Percentiles rank a stretch among this genome's conserved stretches.
Evolutionary conservation across 1,140 invertebrate species (phyloP).

Genomic region (Theocolax elegans): DNA sequence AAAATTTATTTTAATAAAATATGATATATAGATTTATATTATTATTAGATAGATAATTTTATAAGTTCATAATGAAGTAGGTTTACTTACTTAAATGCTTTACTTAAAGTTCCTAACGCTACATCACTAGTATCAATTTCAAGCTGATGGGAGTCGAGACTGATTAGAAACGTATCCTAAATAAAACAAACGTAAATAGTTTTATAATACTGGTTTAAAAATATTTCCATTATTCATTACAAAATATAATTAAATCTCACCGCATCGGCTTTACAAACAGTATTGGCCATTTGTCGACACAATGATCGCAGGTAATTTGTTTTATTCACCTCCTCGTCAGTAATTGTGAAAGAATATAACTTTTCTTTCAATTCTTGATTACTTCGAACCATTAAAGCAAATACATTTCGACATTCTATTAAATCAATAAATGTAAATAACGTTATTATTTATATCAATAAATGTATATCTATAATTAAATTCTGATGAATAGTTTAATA

Average conservation of each 20-base stretch:
- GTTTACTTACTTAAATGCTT: slow-evolving; percentile 78
- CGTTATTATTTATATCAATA: background rate
- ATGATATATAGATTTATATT: too few species aligned
- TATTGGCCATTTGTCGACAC: slow-evolving; percentile 89
- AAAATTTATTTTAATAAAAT: too few species aligned
- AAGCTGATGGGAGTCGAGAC: slow-evolving; percentile 81
- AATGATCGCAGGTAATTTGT: slow-evolving; percentile 81
- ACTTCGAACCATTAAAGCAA: slow-evolving; percentile 85
- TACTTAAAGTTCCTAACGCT: slow-evolving; percentile 83
- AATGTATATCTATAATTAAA: background rate
- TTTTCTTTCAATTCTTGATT: slow-evolving; percentile 89
- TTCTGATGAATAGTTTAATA: background rate
- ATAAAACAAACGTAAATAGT: slow-evolving; percentile 37
- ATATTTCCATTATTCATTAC: slow-evolving; percentile 1
- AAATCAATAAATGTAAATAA: slow-evolving; percentile 42
- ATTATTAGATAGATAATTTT: too few species aligned
- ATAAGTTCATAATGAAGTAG: too few species aligned
- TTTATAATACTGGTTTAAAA: background rate
- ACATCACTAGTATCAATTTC: slow-evolving; percentile 88
- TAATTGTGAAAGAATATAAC: slow-evolving; percentile 86
- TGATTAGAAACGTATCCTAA: slow-evolving; percentile 82
- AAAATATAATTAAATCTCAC: slow-evolving; percentile 67
- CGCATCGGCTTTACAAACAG: slow-evolving; percentile 84
- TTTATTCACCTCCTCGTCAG: slow-evolving; percentile 84
- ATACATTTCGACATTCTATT: slow-evolving; percentile 87